phyloP scores from a whole-genome alignment of 2,113 vertebrate species.

The Megaleporinus macrocephalus region DNA sequence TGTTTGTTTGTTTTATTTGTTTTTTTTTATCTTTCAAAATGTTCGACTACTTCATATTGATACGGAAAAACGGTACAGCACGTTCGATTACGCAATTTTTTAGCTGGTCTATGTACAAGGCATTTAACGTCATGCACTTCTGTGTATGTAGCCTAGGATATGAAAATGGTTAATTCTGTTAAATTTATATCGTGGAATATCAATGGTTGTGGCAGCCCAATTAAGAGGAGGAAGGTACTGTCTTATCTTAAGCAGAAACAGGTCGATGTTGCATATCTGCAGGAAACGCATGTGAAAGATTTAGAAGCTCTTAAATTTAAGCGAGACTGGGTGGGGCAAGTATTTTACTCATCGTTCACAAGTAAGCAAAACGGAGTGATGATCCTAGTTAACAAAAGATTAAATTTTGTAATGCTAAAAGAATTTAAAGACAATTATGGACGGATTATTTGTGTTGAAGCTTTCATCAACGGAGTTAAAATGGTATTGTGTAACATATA shows the following conservation, averaged over 20 bases:
- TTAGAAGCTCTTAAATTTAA: not conserved
- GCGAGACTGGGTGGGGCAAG: not conserved
- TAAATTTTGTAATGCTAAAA: not conserved
- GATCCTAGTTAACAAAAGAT: not conserved
- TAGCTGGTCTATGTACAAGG: not conserved
- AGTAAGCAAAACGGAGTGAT: not conserved
- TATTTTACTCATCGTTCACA: not conserved
- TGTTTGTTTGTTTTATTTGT: not conserved
- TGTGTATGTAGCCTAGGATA: not conserved
- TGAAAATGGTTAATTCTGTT: not conserved
- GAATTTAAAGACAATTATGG: not conserved
- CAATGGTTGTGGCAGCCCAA: not conserved
- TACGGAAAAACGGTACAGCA: not conserved
- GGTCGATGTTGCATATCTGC: not conserved
- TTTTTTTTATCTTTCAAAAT: not conserved
- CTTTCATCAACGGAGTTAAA: constrained; percentile 2
- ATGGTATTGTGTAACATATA: constrained; percentile 1
- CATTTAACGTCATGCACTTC: not conserved
- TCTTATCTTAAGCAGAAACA: not conserved
- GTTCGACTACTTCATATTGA: constrained; percentile 11
- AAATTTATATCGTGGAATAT: constrained; percentile 2
- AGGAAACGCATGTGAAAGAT: not conserved
- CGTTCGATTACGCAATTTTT: not conserved
- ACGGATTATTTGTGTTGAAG: not conserved
- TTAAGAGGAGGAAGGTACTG: not conserved